These are phyloP conservation scores for Blennius ocellaris DNA, from an alignment of 2,113 vertebrate genomes.

Conservation along the genomic window DNA sequence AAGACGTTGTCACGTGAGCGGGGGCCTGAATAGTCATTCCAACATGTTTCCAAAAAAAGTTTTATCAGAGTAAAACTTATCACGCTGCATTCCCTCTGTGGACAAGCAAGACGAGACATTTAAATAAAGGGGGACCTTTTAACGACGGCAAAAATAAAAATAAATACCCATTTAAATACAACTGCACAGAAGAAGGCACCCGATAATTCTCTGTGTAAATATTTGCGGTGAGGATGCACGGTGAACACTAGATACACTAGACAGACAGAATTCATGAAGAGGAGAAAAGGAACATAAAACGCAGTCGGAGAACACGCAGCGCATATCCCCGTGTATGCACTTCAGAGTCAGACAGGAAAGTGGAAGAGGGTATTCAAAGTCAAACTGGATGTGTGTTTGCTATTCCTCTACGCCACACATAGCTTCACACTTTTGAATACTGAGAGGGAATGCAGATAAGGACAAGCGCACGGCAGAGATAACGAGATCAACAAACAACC, in stretches of 20 bases:
- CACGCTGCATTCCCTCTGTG: slow-evolving; percentile 72
- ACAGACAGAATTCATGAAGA: slow-evolving; percentile 47
- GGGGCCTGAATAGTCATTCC: slow-evolving; percentile 54
- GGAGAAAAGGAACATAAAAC: slow-evolving; percentile 32
- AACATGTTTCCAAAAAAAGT: slow-evolving; percentile 51
- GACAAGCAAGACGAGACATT: slow-evolving; percentile 65
- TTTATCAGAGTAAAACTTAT: slow-evolving; percentile 71
- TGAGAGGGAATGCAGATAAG: slow-evolving; percentile 76
- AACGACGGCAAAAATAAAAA: background rate
- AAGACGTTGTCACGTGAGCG: too few relatives aligned
- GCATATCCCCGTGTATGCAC: slow-evolving; percentile 70
- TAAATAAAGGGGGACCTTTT: slow-evolving; percentile 9
- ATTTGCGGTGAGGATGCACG: slow-evolving; percentile 18
- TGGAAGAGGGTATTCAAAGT: slow-evolving; percentile 76
- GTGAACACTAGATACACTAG: slow-evolving; percentile 35
- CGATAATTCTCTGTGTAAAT: slow-evolving; percentile 1
- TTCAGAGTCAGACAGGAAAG: slow-evolving; percentile 49
- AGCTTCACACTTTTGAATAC: slow-evolving; percentile 75
- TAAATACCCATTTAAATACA: slow-evolving; percentile 19
- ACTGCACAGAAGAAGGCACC: background rate
- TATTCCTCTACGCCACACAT: slow-evolving; percentile 64
- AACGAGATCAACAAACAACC: slow-evolving; percentile 54
- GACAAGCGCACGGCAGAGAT: slow-evolving; percentile 54
- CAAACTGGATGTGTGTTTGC: slow-evolving; percentile 73
- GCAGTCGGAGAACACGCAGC: slow-evolving; percentile 45